Percentiles rank a stretch among this genome's conserved stretches.
phyloP scores from a whole-genome alignment of 2,888 invertebrate species.

The Drosophila neotestacea region DNA sequence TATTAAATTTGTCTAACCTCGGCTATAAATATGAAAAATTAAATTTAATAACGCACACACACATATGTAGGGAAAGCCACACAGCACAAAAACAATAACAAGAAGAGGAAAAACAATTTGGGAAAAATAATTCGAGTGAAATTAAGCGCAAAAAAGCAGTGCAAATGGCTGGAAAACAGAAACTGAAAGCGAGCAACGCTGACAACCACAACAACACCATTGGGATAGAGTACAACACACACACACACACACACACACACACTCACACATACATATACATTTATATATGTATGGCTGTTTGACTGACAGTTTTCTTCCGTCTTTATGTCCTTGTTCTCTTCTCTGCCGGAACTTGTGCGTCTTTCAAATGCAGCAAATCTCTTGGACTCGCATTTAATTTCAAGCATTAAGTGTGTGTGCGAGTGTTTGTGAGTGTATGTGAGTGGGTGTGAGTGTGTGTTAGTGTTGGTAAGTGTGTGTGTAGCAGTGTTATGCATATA shows the following conservation, averaged over 20 bases:
- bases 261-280: neutral
- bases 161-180: slow-evolving; percentile 60
- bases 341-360: slow-evolving; percentile 37
- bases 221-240: slow-evolving; percentile 16
- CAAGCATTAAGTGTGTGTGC: slow-evolving; percentile 46
- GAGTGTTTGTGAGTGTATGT: slow-evolving; percentile 5
- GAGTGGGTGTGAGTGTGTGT: slow-evolving; percentile 6
- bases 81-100: neutral
- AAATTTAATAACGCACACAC: slow-evolving; percentile 35
- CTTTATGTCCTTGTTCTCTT: neutral
- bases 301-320: slow-evolving; percentile 43
- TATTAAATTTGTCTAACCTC: slow-evolving; percentile 45
- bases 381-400: slow-evolving; percentile 62
- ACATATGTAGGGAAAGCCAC: slow-evolving; percentile 11
- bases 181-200: slow-evolving; percentile 28
- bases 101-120: slow-evolving; percentile 9
- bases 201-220: slow-evolving; percentile 22
- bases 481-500: slow-evolving; percentile 36
- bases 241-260: slow-evolving; percentile 14
- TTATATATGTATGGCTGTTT: slow-evolving; percentile 17
- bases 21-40: slow-evolving; percentile 66
- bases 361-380: slow-evolving; percentile 53
- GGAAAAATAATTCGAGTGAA: slow-evolving; percentile 49
- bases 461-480: slow-evolving; percentile 15
- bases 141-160: slow-evolving; percentile 72